Base-by-base conservation (phyloP, 2,888 invertebrate species). In the Orchesella flavescens region DNA sequence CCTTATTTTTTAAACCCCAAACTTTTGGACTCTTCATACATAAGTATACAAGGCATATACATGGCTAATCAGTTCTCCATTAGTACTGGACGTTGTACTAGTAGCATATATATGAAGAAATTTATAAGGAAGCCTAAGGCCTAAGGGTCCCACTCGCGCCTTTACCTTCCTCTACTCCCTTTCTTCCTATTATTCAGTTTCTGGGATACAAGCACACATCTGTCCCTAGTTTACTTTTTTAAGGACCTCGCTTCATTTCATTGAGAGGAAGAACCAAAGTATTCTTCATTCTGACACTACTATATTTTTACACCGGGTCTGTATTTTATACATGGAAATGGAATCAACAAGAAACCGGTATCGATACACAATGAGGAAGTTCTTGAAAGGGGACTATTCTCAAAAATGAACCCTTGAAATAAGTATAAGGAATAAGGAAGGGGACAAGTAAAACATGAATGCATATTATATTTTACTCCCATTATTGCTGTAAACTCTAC, bases 281-380 rank as follows among this genome's bases (percentile, higher is more conserved):
- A 49, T 7, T 49, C 12, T 10, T 12, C 3, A 49, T 49, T n/a
- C 49, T n/a, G n/a, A n/a, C n/a, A n/a, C n/a, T n/a, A n/a, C n/a
- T n/a, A n/a, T n/a, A n/a, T n/a, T n/a, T n/a, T n/a, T n/a, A n/a
- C n/a, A n/a, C n/a, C n/a, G n/a, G n/a, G n/a, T n/a, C n/a, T 49
- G 12, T n/a, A 15, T 49, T 49, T 49, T 10, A 3, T 15, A 49
- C 10, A 49, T n/a, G 15, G 12, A 44, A 44, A 7, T 7, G 12
- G 49, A 49, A 49, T 49, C 49, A 2, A 34, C n/a, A 10, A 57
- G 57, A 57, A n/a, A 57, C 57, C 57, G 57, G 57, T 57, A n/a
- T 13, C 13, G 15, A n/a, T n/a, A 3, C 10, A 57, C 57, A 57
- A 57, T 19, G n/a, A 57, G 19, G 57, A 19, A 19, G 19, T 19